A percentile compares a stretch with the other conserved stretches of the same genome.
phyloP scores from a whole-genome alignment of 2,888 invertebrate genomes.

The Acleris holmiana region DNA sequence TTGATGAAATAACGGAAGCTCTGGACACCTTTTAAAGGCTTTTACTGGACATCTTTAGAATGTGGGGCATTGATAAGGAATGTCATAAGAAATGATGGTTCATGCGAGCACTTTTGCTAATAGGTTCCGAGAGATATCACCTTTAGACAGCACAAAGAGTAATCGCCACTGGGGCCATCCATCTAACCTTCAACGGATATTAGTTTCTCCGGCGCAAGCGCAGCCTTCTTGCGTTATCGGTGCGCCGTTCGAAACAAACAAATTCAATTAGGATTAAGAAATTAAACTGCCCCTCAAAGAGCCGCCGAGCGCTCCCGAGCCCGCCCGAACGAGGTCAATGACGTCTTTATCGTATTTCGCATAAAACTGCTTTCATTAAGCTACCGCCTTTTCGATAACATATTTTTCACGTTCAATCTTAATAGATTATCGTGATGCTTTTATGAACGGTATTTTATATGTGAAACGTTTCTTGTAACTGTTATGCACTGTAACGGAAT shows the following conservation, averaged over 20 bases:
- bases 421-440: slow-evolving; percentile 36
- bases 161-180: slow-evolving; percentile 60
- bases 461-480: slow-evolving; percentile 26
- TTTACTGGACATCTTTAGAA: slow-evolving; percentile 17
- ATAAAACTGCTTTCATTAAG: slow-evolving; percentile 47
- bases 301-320: slow-evolving; percentile 66
- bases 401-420: slow-evolving; percentile 36
- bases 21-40: slow-evolving; percentile 19
- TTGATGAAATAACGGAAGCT: slow-evolving; percentile 27
- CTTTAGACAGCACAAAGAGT: slow-evolving; percentile 59
- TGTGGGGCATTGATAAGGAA: slow-evolving; percentile 17
- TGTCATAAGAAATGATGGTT: slow-evolving; percentile 9
- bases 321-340: slow-evolving; percentile 61
- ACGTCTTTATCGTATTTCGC: slow-evolving; percentile 62
- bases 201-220: slow-evolving; percentile 49
- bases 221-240: slow-evolving; percentile 65
- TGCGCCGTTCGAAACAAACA: slow-evolving; percentile 70
- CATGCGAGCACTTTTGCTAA: slow-evolving; percentile 11
- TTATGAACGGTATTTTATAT: slow-evolving; percentile 36
- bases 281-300: slow-evolving; percentile 73
- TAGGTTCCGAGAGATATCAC: slow-evolving; percentile 37
- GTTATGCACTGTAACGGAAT: slow-evolving; percentile 36
- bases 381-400: slow-evolving; percentile 37
- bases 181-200: slow-evolving; percentile 64
- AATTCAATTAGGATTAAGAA: slow-evolving; percentile 84